phyloP scores from a whole-genome alignment of 2,888 invertebrate species.

The Bombylius major region DNA sequence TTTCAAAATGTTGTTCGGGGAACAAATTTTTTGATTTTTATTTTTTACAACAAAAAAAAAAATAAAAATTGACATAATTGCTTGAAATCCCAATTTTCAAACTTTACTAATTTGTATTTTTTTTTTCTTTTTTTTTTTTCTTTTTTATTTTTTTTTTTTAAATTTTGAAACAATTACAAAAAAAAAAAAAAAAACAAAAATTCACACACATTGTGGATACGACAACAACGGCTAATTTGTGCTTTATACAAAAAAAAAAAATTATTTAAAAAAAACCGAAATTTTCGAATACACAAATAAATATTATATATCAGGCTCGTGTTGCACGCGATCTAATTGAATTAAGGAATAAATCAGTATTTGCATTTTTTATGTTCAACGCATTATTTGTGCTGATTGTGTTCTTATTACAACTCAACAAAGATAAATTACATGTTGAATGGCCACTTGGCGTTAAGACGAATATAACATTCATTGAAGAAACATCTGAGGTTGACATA shows the following conservation, averaged over 20 bases:
- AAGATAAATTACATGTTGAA: constrained; percentile 93
- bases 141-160: constrained; percentile 3
- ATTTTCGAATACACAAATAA: background rate
- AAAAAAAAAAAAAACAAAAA: constrained; percentile 4
- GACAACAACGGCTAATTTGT: background rate
- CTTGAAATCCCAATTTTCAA: constrained; percentile 19
- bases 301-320: constrained; percentile 44
- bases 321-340: constrained; percentile 84
- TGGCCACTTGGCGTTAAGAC: constrained; percentile 94
- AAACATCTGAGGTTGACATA: constrained; percentile 71
- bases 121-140: constrained; percentile 23
- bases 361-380: constrained; percentile 99
- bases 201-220: constrained; percentile 6
- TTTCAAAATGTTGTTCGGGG: too few species aligned
- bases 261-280: background rate
- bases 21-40: too few species aligned
- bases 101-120: constrained; percentile 32
- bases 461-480: constrained; percentile 87
- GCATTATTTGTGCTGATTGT: constrained; percentile 98
- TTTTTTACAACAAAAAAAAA: too few species aligned
- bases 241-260: constrained; percentile 5
- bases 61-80: constrained; percentile 16
- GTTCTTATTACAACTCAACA: constrained; percentile 97
- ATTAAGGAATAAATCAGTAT: constrained; percentile 92
- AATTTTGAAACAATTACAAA: background rate